Evolutionary conservation across 2,113 vertebrate species (phyloP), one percentile per base, ranked within the genome.

Genomic region (Erythrocercus mccallii): DNA sequence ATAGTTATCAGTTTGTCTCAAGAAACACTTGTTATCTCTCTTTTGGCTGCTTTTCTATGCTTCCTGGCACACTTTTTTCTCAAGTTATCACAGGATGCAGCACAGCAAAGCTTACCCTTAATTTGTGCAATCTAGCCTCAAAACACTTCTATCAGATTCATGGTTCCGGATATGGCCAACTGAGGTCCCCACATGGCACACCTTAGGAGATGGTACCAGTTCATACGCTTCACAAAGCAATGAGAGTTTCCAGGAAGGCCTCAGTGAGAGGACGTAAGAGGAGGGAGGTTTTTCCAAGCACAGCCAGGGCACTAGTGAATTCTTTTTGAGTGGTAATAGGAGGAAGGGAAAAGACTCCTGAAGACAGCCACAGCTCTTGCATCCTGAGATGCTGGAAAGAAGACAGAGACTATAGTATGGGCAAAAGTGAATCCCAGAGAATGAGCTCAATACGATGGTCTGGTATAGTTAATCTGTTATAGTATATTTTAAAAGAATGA

Each of bases 261-360:
- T 57, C 12, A 4, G 47, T 22, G 38, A 25, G 1, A 12, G 22
- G 22, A 25, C 1, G 2, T 3, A 11, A 71, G 40, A 11, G 2
- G 1, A 74, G 33, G 10, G 57, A 56, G 8, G 12, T 27, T 71
- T 37, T 37, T 81, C 47, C 35, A 25, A 58, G 35, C 30, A 44
- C n/a, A 70, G 12, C 31, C 0, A 0, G 35, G 31, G 31, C 60
- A 48, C 5, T 15, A 18, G 30, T 62, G 53, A 53, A 27, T 84
- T 50, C n/a, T 45, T 70, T 35, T 7, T 57, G 35, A 51, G 35
- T 35, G n/a, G 30, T 21, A 56, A 15, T 73, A 74, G 74, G 27
- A 57, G 38, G 30, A 81, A 54, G 51, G 28, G 23, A 50, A 60
- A 61, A 81, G 15, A 8, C 18, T 31, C 5, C 9, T 30, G 33